Percentiles rank a stretch among this genome's conserved stretches.
Conservation (phyloP, 2,888 invertebrate species). For the Pogonocherus hispidulus region DNA sequence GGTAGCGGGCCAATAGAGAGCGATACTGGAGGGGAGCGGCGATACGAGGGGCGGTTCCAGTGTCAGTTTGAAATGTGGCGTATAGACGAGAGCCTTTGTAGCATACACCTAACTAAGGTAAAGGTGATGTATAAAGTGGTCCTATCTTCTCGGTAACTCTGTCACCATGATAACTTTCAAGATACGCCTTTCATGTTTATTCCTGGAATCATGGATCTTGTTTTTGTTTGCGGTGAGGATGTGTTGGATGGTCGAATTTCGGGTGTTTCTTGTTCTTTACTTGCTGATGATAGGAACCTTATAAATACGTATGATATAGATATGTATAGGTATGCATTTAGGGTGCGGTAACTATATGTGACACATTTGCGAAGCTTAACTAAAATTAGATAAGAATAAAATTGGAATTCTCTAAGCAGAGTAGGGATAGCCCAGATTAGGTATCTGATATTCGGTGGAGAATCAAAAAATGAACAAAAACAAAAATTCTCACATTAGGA, state of each 20-base stretch:
- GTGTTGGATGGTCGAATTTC: conserved; percentile 27
- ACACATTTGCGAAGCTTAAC: too few relatives aligned
- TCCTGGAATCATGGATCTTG: conserved; percentile 50
- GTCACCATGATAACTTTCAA: conserved; percentile 57
- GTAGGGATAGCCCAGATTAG: too few relatives aligned
- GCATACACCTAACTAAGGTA: conserved; percentile 67
- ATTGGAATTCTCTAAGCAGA: too few relatives aligned
- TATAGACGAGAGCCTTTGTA: conserved; percentile 61
- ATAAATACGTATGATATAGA: neutral
- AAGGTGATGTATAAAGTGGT: conserved; percentile 69
- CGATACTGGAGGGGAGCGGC: conserved; percentile 55
- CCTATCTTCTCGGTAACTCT: conserved; percentile 58
- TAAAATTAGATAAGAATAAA: too few relatives aligned
- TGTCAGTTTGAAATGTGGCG: conserved; percentile 62
- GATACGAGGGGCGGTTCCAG: conserved; percentile 56
- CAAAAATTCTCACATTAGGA: too few relatives aligned
- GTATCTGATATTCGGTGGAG: too few relatives aligned
- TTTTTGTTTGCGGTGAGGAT: conserved; percentile 43
- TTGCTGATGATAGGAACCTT: neutral
- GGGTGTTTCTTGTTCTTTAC: neutral
- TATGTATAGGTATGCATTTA: neutral
- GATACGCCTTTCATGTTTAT: conserved; percentile 58
- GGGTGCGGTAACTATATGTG: neutral
- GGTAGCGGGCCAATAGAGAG: conserved; percentile 61
- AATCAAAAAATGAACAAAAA: too few relatives aligned